A percentile compares a stretch with the other conserved stretches of the same genome.
phyloP scores from a whole-genome alignment of 1,140 invertebrate species.

The Apolygus lucorum region DNA sequence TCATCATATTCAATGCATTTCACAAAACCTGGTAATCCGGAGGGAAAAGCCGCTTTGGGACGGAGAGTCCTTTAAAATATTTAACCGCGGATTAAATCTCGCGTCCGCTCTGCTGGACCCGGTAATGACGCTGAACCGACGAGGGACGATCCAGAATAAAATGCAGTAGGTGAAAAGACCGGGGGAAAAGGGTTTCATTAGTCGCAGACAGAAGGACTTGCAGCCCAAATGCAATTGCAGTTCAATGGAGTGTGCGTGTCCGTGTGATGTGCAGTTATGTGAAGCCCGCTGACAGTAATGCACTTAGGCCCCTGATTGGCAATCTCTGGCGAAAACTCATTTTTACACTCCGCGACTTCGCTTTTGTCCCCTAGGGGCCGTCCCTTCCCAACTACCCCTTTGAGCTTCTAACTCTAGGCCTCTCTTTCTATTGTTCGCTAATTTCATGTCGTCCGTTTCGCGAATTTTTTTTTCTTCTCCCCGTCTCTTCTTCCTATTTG shows the following conservation, averaged over 20 bases:
- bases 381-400: neutral
- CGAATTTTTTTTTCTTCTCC: slow-evolving; percentile 8
- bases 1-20: slow-evolving; percentile 17
- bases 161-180: slow-evolving; percentile 1
- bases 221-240: slow-evolving; percentile 22
- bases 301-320: slow-evolving; percentile 20
- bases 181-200: slow-evolving; percentile 15
- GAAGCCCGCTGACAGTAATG: slow-evolving; percentile 18
- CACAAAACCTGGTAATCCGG: slow-evolving; percentile 1
- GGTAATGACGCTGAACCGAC: slow-evolving; percentile 11
- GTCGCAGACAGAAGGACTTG: neutral
- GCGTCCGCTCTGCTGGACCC: slow-evolving; percentile 3
- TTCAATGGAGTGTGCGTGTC: slow-evolving; percentile 19
- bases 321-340: slow-evolving; percentile 10
- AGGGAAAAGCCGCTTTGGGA: neutral
- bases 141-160: slow-evolving; percentile 9
- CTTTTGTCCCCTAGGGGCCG: neutral
- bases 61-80: neutral
- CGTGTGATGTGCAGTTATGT: slow-evolving; percentile 22
- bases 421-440: slow-evolving; percentile 2
- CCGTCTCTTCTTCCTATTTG: no score
- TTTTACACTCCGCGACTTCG: slow-evolving; percentile 14
- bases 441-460: slow-evolving; percentile 8
- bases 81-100: slow-evolving; percentile 19
- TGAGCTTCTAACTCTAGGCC: neutral